Evolutionary conservation across 2,888 invertebrate genomes (phyloP), one percentile per base, ranked within the genome.

Genomic region (Eupithecia insigniata): DNA sequence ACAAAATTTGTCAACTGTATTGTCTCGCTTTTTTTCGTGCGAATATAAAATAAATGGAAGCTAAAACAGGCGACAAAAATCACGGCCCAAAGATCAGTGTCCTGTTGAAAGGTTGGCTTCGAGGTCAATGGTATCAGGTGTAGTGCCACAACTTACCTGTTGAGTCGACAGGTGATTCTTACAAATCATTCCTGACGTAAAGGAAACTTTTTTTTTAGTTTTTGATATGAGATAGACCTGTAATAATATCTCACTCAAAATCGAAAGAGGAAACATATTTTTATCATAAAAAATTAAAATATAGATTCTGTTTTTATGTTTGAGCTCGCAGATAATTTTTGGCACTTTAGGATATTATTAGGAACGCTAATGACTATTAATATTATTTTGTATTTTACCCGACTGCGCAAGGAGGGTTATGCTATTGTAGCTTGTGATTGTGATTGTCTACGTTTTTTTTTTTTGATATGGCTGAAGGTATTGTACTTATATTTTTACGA

Each of bases 381-480:
- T 55, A 55, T 26, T 14, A 26, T 26, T 55, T 55, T 55, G 26
- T 55, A 55, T 26, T 55, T 26, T 55, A 22, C 55, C 55, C 55
- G 55, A 22, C 26, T 55, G 55, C 55, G 12, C 26, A 26, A 51
- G 55, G 55, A 55, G 55, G 55, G 55, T 26, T 12, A 22, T 55
- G 12, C 26, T 55, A 55, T 26, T 14, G 22, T 55, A 55, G 55
- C 22, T 55, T 55, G 55, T 55, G 55, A 51, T 51, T 51, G 51
- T 51, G 51, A 55, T 26, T 55, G 55, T 55, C 55, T 55, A 26
- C 26, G 12, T 26, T 55, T 55, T 55, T 55, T 26, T 55, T 55
- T 55, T 55, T 55, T 51, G 22, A 55, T 55, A 55, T 55, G 26
- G 55, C 55, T 55, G 26, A 55, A 55, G 55, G 26, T 55, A 51